A percentile compares a stretch with the other conserved stretches of the same genome.
These are phyloP conservation scores for Ciconia maguari DNA, from an alignment of 2,113 vertebrate species.

Conservation along the genomic window DNA sequence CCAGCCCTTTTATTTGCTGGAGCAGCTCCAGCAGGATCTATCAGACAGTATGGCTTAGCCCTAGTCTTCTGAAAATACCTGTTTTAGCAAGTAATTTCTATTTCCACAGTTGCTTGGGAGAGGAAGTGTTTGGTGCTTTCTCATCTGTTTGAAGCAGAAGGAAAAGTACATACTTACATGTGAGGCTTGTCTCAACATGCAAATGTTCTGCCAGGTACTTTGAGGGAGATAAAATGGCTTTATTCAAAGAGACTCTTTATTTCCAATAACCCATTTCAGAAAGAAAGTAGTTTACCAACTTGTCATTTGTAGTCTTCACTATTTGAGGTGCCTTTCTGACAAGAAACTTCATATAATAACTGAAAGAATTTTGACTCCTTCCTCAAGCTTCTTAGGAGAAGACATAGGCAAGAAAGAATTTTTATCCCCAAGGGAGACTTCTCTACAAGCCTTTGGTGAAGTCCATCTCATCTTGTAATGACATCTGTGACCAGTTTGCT, in stretches of 20 bases:
- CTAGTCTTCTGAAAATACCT: not conserved
- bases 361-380: not conserved
- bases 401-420: not conserved
- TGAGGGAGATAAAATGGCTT: not conserved
- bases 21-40: not conserved
- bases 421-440: not conserved
- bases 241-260: not conserved
- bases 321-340: not conserved
- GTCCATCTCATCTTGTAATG: not conserved
- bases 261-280: not conserved
- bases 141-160: not conserved
- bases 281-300: not conserved
- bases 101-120: not conserved
- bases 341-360: not conserved
- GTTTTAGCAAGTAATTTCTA: not conserved
- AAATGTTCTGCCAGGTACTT: not conserved
- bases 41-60: not conserved
- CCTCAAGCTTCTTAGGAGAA: not conserved
- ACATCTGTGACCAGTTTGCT: not conserved
- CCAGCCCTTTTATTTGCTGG: not conserved
- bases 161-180: not conserved
- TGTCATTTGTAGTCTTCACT: not conserved
- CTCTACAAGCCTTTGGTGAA: not conserved
- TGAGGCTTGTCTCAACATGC: not conserved
- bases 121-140: not conserved